Conservation (phyloP, 2,113 vertebrate species). For the Bos indicus region DNA sequence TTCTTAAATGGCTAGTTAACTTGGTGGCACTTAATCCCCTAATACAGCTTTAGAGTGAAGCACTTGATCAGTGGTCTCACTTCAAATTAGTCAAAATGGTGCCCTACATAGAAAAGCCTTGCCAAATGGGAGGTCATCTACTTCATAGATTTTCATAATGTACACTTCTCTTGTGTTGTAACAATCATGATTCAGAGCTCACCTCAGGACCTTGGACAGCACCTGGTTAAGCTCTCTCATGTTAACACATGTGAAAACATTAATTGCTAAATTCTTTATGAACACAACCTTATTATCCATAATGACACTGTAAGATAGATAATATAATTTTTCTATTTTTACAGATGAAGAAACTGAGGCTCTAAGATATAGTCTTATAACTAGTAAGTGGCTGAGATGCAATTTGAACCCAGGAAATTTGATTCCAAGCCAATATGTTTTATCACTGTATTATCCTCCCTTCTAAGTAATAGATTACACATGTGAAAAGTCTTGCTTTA, state of each 20-base stretch:
- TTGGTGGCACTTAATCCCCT: neutral
- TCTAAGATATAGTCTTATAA: neutral
- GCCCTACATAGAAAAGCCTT: neutral
- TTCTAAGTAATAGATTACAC: neutral
- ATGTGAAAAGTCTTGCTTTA: neutral
- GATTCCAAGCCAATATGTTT: neutral
- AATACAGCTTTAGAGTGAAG: neutral
- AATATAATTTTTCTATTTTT: neutral
- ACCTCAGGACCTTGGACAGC: conserved; percentile 54
- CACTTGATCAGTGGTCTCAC: neutral
- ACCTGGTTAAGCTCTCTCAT: fast-evolving
- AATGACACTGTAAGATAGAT: neutral
- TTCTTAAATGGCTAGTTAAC: neutral
- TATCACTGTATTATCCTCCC: neutral
- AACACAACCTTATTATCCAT: neutral
- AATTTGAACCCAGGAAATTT: neutral
- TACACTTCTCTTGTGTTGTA: neutral
- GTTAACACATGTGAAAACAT: neutral
- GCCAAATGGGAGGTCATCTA: neutral
- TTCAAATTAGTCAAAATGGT: neutral
- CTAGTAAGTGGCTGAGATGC: neutral
- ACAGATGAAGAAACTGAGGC: neutral
- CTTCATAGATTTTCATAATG: neutral
- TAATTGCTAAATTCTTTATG: neutral
- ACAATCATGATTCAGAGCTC: neutral